Base-by-base conservation (phyloP, 1,140 invertebrate genomes). In the Mercenaria mercenaria region DNA sequence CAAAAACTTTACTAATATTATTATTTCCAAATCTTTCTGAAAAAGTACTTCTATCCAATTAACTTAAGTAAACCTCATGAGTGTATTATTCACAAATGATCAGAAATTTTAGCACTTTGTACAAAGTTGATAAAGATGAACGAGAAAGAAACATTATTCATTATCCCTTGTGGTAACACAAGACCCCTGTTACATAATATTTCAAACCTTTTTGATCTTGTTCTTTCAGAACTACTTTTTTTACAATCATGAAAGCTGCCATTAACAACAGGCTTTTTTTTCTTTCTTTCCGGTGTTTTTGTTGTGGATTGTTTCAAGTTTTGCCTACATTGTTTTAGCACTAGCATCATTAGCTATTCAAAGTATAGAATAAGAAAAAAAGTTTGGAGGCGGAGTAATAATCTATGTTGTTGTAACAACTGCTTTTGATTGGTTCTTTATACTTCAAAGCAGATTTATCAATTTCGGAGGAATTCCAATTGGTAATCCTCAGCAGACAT, bases 401-500 rank as follows among this genome's bases (percentile, higher is more conserved):
- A 18, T 32, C 50, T 50, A 50, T 52, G 41, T 56, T 74, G 41
- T 29, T 32, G 4, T 56, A 85, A 85, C 37, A n/a, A 52, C n/a
- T 43, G 15, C 2, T 64, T 87, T 56, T 50, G 23, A 88, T 88
- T 88, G 86, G 86, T 23, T 26, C 41, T 39, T 26, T 20, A 4
- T 34, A 50, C 52, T 64, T 88, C 86, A 88, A 88, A 88, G 76
- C 13, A 18, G 3, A 37, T 69, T 79, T 79, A 79, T 80, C 76
- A 32, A 64, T 79, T 69, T 61, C 59, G 26, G 50, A 69, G 77
- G 74, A 64, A 88, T 88, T 88, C 86, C 86, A 88, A 88, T 88
- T 88, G 86, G 86, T 88, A 88, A 88, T 79, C 86, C 61, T 52
- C 18, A 18, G 59, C 59, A 88, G 86, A 80, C 86, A 81, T 13